phyloP scores from a whole-genome alignment of 2,888 invertebrate genomes.

The Erebia palarica region DNA sequence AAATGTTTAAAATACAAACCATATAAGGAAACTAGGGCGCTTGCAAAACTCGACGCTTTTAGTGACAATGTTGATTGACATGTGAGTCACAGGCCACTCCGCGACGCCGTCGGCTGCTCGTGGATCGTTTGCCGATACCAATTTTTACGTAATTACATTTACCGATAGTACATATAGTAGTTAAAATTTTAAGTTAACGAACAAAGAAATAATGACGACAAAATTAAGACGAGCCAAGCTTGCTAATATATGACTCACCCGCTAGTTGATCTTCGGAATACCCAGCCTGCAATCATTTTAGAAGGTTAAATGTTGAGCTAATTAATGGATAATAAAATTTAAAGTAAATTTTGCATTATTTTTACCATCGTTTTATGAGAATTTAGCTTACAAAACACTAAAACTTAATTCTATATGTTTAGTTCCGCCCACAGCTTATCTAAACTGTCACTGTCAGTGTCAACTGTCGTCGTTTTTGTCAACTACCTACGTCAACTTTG shows the following conservation, averaged over 20 bases:
- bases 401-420: not conserved
- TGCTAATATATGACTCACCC: conserved; percentile 84
- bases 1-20: conserved; percentile 81
- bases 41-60: conserved; percentile 71
- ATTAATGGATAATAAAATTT: not conserved
- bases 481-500: too few species aligned
- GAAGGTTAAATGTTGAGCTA: not conserved
- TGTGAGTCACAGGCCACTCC: conserved; percentile 63
- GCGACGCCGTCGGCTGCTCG: conserved; percentile 41
- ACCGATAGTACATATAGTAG: not conserved
- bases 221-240: not conserved
- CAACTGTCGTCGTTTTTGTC: not conserved
- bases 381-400: not conserved
- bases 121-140: conserved; percentile 35
- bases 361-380: conserved; percentile 15
- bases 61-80: conserved; percentile 76
- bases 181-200: not conserved
- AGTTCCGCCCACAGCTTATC: not conserved
- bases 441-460: conserved; percentile 1
- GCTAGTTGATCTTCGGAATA: conserved; percentile 96
- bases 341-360: conserved; percentile 2
- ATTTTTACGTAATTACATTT: not conserved
- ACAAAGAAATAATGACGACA: conserved; percentile 15
- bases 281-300: conserved; percentile 86
- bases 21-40: conserved; percentile 84